Evolutionary conservation across 2,113 vertebrate species (phyloP).

Genomic region (Lagenorhynchus albirostris): DNA sequence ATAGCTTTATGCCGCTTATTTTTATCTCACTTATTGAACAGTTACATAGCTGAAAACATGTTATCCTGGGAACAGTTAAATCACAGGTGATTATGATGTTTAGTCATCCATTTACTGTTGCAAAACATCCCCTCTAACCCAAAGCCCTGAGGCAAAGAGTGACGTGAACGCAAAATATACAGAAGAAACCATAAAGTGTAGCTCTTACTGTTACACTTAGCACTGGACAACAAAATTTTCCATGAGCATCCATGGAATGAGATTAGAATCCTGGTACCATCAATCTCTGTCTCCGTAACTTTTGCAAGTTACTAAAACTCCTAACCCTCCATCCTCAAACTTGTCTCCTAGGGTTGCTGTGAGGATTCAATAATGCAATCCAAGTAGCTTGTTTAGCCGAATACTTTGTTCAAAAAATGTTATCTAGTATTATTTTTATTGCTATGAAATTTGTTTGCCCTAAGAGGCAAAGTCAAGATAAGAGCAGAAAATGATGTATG

Average conservation of each 20-base stretch:
- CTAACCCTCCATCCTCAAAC: not conserved
- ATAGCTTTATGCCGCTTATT: not conserved
- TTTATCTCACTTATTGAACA: not conserved
- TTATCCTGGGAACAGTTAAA: not conserved
- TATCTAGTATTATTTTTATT: not conserved
- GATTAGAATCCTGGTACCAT: not conserved
- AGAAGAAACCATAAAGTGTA: not conserved
- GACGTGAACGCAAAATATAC: not conserved
- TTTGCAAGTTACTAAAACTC: not conserved
- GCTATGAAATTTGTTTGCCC: not conserved
- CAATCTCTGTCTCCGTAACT: not conserved
- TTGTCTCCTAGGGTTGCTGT: not conserved
- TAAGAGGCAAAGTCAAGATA: not conserved
- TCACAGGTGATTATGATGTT: not conserved
- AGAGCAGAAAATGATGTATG: not conserved
- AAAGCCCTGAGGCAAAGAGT: not conserved
- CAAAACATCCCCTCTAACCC: not conserved
- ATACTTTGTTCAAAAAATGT: not conserved
- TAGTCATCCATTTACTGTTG: not conserved
- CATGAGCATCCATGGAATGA: not conserved
- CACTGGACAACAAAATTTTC: not conserved
- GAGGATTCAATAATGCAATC: not conserved
- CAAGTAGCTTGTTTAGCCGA: not conserved
- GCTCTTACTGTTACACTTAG: not conserved
- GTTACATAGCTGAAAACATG: not conserved